phyloP scores from a whole-genome alignment of 2,888 invertebrate species.

The Coleophora deauratella region DNA sequence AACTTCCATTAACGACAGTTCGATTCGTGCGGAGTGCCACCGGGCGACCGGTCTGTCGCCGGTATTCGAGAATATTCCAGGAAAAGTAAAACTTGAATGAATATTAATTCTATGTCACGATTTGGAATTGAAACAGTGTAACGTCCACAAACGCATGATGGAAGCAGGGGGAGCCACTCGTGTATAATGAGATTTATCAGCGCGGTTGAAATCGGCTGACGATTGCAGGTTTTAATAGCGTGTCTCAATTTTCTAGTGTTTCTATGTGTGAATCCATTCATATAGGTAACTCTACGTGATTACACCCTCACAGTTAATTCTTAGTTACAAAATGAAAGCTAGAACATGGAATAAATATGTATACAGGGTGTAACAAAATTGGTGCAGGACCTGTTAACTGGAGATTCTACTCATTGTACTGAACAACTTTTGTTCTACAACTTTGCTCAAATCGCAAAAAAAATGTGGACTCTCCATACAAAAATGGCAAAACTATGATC shows the following conservation, averaged over 20 bases:
- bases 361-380: too few species aligned
- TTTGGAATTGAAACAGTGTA: slow-evolving; percentile 46
- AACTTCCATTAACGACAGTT: slow-evolving; percentile 70
- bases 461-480: too few species aligned
- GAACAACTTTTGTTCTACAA: too few species aligned
- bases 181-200: slow-evolving; percentile 54
- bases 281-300: too few species aligned
- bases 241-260: slow-evolving; percentile 40
- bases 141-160: slow-evolving; percentile 44
- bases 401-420: too few species aligned
- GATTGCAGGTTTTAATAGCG: slow-evolving; percentile 42
- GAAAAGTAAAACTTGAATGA: slow-evolving; percentile 29
- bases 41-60: slow-evolving; percentile 43
- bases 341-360: too few species aligned
- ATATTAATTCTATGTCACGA: slow-evolving; percentile 34
- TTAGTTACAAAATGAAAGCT: too few species aligned
- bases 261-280: background rate
- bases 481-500: too few species aligned
- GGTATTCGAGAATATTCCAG: slow-evolving; percentile 20
- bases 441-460: too few species aligned
- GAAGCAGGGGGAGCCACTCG: slow-evolving; percentile 35
- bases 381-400: too few species aligned
- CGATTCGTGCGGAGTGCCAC: slow-evolving; percentile 54
- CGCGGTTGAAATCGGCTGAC: slow-evolving; percentile 40
- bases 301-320: slow-evolving; percentile 2